These are phyloP conservation scores for Elysia chlorotica DNA, from an alignment of 1,140 invertebrate genomes.

Conservation along the genomic window DNA sequence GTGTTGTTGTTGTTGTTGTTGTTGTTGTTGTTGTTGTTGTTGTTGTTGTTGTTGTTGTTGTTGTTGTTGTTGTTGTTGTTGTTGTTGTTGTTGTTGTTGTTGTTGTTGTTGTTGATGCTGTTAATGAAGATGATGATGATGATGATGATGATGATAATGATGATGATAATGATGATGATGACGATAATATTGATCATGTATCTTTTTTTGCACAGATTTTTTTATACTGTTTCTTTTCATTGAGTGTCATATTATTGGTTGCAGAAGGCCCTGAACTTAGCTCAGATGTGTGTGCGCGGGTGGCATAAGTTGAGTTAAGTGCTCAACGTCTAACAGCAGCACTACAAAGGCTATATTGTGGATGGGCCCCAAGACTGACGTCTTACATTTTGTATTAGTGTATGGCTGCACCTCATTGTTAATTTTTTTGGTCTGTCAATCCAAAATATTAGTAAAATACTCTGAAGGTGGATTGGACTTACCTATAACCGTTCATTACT, in stretches of 20 bases:
- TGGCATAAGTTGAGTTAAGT: too few relatives aligned
- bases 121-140: slow-evolving; percentile 14
- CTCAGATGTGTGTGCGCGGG: too few relatives aligned
- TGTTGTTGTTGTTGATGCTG: slow-evolving; percentile 19
- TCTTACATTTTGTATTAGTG: too few relatives aligned
- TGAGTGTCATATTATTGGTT: neutral
- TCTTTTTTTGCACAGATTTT: neutral
- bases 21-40: slow-evolving; percentile 9
- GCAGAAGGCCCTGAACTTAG: neutral
- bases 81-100: slow-evolving; percentile 16
- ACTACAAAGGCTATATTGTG: too few relatives aligned
- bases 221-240: neutral
- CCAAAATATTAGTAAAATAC: too few relatives aligned
- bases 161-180: slow-evolving; percentile 15
- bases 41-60: slow-evolving; percentile 7
- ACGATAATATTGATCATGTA: slow-evolving; percentile 2
- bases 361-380: too few relatives aligned
- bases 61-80: slow-evolving; percentile 11
- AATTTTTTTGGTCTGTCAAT: too few relatives aligned
- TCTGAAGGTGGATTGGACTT: too few relatives aligned
- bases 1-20: slow-evolving; percentile 7
- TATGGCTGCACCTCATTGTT: too few relatives aligned
- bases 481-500: too few relatives aligned
- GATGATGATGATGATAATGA: slow-evolving; percentile 9
- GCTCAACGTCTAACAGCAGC: too few relatives aligned